These are phyloP conservation scores for Heterohyrax brucei DNA, from an alignment of 2,797 vertebrate species.

Conservation along the genomic window DNA sequence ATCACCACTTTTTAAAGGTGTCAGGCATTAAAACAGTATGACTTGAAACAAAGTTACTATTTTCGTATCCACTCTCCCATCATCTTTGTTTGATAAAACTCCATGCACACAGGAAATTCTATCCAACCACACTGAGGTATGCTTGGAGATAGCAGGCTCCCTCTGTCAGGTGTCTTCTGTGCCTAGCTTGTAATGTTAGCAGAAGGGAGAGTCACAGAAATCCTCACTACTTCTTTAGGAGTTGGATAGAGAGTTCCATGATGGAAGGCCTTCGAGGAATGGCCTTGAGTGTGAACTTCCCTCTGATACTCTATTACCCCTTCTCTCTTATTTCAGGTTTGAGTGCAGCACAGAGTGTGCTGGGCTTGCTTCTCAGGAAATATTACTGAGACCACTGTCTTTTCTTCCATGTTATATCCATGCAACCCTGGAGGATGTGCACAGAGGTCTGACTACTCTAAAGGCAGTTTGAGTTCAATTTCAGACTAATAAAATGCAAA, in stretches of 20 bases:
- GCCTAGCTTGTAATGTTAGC: too few relatives aligned
- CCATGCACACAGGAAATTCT: background rate
- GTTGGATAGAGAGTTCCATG: background rate
- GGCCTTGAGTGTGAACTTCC: background rate
- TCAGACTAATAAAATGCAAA: background rate
- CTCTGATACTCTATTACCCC: background rate
- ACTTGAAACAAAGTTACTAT: background rate
- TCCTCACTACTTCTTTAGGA: background rate
- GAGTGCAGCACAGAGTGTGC: background rate
- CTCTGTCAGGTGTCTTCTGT: background rate
- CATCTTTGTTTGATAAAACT: background rate
- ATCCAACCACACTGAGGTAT: accelerated
- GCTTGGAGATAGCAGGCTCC: background rate
- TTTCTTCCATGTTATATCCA: background rate
- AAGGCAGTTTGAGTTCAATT: background rate
- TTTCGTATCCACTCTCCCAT: background rate
- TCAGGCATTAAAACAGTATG: background rate
- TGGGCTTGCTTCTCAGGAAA: background rate
- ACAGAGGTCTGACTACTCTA: background rate
- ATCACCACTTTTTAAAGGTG: background rate
- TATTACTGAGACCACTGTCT: background rate
- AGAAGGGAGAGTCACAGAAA: background rate
- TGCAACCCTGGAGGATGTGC: background rate
- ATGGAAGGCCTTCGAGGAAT: background rate
- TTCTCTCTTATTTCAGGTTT: background rate